Evolutionary conservation across 1,140 invertebrate genomes (phyloP), one percentile per base, ranked within the genome.

Genomic region (Tetramorium parvispinum): DNA sequence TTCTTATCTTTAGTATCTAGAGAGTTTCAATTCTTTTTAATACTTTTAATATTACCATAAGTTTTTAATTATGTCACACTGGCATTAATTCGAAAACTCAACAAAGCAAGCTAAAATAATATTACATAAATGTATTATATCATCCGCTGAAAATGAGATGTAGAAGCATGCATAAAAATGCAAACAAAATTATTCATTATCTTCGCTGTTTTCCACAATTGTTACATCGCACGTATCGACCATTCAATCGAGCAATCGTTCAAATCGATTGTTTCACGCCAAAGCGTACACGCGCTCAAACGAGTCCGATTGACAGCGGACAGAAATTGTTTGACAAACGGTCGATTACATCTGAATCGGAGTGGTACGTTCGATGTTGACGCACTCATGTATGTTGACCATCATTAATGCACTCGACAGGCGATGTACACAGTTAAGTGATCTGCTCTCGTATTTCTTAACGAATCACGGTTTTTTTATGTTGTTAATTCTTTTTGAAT

Each of bases 291-390:
- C 68, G 61, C 55, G 40, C 53, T 85, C 51, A 89, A 89, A 87
- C 85, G 88, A 82, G 49, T 57, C 66, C n/a, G 78, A 90, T 90
- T 85, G 89, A 89, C 85, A 87, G 73, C 79, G 61, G 16, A 70
- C 88, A 37, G 85, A 85, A 82, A 87, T 87, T 87, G 89, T 90
- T 90, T 90, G 79, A 78, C 88, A 55, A 89, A 78, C 75, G 81
- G 40, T 85, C 85, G 85, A 89, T 90, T 89, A 87, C 83, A 89
- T 87, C 49, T 77, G 73, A 89, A 75, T 87, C 66, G 40, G 51
- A 24, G 18, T 63, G 13, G 10, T 37, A 51, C 77, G 24, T 27
- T 32, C 40, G 63, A 68, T 46, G 65, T 68, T 49, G 65, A 53
- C 37, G 73, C 57, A 24, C 53, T 61, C 21, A 10, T 63, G 83